These are phyloP conservation scores for Echinarachnius parma DNA, from an alignment of 53 echinoderm and acorn worm species.

Conservation along the genomic window DNA sequence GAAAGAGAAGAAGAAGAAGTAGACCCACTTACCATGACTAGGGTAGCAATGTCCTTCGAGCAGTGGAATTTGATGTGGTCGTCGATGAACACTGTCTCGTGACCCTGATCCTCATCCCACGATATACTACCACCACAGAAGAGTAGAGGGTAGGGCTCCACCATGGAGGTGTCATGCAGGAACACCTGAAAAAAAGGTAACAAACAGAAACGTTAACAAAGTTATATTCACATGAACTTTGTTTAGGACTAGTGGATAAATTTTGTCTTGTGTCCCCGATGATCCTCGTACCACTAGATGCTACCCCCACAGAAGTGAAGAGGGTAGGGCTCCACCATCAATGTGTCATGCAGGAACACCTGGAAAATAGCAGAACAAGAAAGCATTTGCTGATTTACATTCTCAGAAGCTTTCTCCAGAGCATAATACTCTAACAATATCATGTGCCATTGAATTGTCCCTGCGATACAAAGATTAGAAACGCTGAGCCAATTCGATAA, in stretches of 20 bases:
- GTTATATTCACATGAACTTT: too few species aligned
- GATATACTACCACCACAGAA: slow-evolving; percentile 89
- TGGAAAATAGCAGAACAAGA: too few species aligned
- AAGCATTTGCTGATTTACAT: too few species aligned
- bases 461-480: too few species aligned
- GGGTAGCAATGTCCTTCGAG: slow-evolving; percentile 61
- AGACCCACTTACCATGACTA: slow-evolving; percentile 80
- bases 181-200: slow-evolving; percentile 59
- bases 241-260: too few species aligned
- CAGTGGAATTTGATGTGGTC: slow-evolving; percentile 82
- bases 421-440: too few species aligned
- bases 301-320: slow-evolving; percentile 92
- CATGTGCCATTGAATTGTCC: too few species aligned
- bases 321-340: slow-evolving; percentile 85
- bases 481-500: too few species aligned
- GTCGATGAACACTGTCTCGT: slow-evolving; percentile 77
- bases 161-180: slow-evolving; percentile 77
- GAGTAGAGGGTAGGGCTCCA: slow-evolving; percentile 90
- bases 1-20: too few species aligned
- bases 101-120: slow-evolving; percentile 57
- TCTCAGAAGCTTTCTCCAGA: too few species aligned
- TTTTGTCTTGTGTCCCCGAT: slow-evolving; percentile 68
- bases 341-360: slow-evolving; percentile 88
- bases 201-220: too few species aligned
- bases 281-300: slow-evolving; percentile 55